Evolutionary conservation across 2,888 invertebrate species (phyloP), one percentile per base, ranked within the genome.

Genomic region (Cephus runcator): DNA sequence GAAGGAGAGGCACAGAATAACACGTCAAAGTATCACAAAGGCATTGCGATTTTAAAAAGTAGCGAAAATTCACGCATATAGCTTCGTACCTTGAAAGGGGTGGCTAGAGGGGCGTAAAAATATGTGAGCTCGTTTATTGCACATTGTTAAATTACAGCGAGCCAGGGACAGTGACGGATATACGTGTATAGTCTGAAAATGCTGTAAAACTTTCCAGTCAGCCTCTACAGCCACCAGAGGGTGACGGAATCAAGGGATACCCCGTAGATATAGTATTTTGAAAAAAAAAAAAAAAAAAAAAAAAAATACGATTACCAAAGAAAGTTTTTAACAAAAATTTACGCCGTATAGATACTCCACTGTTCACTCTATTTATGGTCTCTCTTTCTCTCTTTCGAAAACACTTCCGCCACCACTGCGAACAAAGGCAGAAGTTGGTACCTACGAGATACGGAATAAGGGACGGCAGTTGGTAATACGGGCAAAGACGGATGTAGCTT

Each of bases 401-500:
- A 40, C 40, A 40, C 15, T 23, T 40, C 40, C 23, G 2, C 40
- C 40, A 40, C 40, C 40, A 9, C 15, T 40, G 40, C 40, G 40
- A 40, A 40, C 23, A 40, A 40, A 40, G 40, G 23, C 40, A 40
- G 40, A 6, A 40, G 40, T 40, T 15, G 40, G 40, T 40, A 40
- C 40, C 40, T 40, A 40, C 40, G 2, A 40, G 40, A 40, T 40
- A 40, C 40, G 40, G 82, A 81, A 73, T 78, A 80, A 77, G 80
- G 79, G 81, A 79, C 83, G 79, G 81, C 79, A 79, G 80, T 84
- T 80, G 74, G 83, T 83, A 85, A 87, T 87, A 83, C 83, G 88
- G 88, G 89, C 88, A 87, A 87, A 89, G 87, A 89, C 87, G 88
- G 88, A 90, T 87, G 88, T 88, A 90, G 88, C 90, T 91, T 90